Base-by-base conservation (phyloP, 2,888 invertebrate genomes). In the Sesia bembeciformis region DNA sequence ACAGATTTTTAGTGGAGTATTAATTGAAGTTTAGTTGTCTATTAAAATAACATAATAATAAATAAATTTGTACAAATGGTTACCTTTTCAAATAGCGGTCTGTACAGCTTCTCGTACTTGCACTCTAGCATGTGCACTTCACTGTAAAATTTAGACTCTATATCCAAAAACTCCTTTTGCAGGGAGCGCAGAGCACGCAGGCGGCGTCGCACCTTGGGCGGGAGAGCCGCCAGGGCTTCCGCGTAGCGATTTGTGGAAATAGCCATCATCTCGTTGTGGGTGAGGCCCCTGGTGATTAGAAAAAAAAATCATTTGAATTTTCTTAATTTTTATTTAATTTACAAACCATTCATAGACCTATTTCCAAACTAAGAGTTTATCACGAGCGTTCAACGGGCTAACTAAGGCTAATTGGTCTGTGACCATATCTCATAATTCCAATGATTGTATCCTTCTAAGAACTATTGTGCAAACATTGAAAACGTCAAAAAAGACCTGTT, bases 51-150 rank as follows among this genome's bases (percentile, higher is more conserved):
- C 43, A 43, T 43, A n/a, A 6, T 43, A 43, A 43, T n/a, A 42
- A 42, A 42, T 7, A 4, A 42, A 42, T n/a, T 42, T 5, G 5
- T 42, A 5, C 4, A 5, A 42, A 4, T 7, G 42, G 42, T 51
- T 58, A 94, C 94, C 92, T 96, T 95, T 65, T 95, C 94, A 82
- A 95, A 95, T 50, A 95, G 80, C 3, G 94, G 94, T 56, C 92
- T 91, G 81, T 96, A 97, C 63, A 94, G 84, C 64, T 93, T 92
- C 72, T 96, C 94, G 79, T 97, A 98, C 82, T 96, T 95, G 88
- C 95, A 95, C 87, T 99, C 99, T 53, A 99, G 91, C 39, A 93
- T 93, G 76, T 98, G 98, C 49, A 99, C 96, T 72, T 98, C 97
- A 70, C 94, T 93, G 83, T 98, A 98, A 86, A 99, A 98, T 74